Conservation (phyloP, 2,113 vertebrate genomes). For the Meles meles region DNA sequence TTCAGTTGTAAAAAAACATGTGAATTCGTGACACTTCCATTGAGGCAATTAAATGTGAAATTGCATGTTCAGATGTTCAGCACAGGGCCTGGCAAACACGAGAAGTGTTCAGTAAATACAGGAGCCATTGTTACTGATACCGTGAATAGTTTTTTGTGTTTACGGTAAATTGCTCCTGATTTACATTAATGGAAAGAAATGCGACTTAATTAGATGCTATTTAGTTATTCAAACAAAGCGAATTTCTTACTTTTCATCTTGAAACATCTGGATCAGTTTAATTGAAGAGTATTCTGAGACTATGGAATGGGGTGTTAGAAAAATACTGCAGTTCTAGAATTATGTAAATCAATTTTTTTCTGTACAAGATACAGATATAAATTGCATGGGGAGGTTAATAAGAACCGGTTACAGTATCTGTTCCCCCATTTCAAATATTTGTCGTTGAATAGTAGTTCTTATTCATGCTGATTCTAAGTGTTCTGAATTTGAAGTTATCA, state of each 20-base stretch:
- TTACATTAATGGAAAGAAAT: constrained; percentile 44
- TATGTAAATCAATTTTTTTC: background rate
- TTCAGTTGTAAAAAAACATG: background rate
- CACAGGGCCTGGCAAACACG: background rate
- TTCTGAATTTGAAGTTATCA: constrained; percentile 49
- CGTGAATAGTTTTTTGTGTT: constrained; percentile 12
- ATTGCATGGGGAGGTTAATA: background rate
- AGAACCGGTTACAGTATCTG: background rate
- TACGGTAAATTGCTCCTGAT: constrained; percentile 2
- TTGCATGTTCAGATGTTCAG: constrained; percentile 20
- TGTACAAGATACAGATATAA: background rate
- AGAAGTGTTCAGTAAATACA: constrained; percentile 8
- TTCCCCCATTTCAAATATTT: background rate
- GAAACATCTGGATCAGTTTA: constrained; percentile 9
- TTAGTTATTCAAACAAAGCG: background rate
- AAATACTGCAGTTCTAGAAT: background rate
- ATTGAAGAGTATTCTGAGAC: constrained; percentile 24
- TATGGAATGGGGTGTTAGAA: constrained; percentile 10
- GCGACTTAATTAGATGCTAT: background rate
- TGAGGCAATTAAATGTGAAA: background rate
- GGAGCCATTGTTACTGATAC: background rate
- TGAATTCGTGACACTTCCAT: constrained; percentile 8
- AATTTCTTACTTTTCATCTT: constrained; percentile 35
- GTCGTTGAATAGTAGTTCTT: background rate
- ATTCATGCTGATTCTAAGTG: constrained; percentile 31